A percentile compares a stretch with the other conserved stretches of the same genome.
phyloP scores from a whole-genome alignment of 2,888 invertebrate species.

The Aphelenchoides bicaudatus region DNA sequence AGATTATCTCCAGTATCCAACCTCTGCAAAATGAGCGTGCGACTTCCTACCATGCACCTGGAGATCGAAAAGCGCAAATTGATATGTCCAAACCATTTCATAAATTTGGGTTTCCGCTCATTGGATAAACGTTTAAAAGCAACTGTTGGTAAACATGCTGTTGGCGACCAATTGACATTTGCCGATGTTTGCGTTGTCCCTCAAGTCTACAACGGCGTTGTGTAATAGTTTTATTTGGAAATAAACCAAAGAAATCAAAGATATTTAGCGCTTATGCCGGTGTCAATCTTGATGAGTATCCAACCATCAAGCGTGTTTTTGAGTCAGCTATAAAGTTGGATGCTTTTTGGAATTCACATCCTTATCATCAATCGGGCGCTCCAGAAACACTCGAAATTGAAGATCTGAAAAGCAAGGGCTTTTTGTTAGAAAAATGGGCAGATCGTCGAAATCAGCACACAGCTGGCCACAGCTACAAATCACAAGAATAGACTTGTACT shows the following conservation, averaged over 20 bases:
- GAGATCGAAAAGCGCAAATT: conserved; percentile 25
- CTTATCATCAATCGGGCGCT: conserved; percentile 87
- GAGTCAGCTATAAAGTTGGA: conserved; percentile 80
- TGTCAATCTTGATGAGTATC: conserved; percentile 82
- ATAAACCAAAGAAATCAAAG: too few relatives aligned
- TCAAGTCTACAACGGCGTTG: conserved; percentile 87
- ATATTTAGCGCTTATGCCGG: too few relatives aligned
- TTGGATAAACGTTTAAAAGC: conserved; percentile 30
- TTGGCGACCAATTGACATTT: conserved; percentile 85
- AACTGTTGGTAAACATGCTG: conserved; percentile 59
- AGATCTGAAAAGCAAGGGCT: too few relatives aligned
- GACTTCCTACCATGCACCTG: conserved; percentile 16
- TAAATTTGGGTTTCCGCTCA: conserved; percentile 27
- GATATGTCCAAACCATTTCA: conserved; percentile 36
- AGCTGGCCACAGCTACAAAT: too few relatives aligned
- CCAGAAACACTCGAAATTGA: too few relatives aligned
- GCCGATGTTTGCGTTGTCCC: conserved; percentile 93
- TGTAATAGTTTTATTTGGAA: too few relatives aligned
- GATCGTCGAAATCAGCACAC: too few relatives aligned
- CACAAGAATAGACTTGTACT: too few relatives aligned
- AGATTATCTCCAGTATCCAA: conserved; percentile 36
- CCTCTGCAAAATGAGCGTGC: conserved; percentile 36
- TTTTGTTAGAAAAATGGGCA: too few relatives aligned
- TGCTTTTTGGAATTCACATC: conserved; percentile 85
- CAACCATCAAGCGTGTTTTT: conserved; percentile 81